Evolutionary conservation across 2,888 invertebrate species (phyloP), one percentile per base, ranked within the genome.

Genomic region (Axea sp.): DNA sequence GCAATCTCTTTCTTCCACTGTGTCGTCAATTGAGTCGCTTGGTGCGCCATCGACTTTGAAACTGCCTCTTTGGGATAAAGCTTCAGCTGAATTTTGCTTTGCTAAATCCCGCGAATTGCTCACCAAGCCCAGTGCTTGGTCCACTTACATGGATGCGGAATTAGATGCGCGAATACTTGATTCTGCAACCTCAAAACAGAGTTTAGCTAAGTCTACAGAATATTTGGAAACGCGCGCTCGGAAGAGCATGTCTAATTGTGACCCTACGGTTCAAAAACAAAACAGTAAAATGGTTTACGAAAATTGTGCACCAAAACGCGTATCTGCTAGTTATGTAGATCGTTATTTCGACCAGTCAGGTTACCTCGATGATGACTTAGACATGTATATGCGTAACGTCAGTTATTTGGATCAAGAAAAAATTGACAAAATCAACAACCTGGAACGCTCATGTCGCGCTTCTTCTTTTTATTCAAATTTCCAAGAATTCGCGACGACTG

Each of bases 1-100:
- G 73, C 86, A 88, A 73, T 88, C 88, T 2, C 79, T 88, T 9
- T 88, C 88, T 5, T 88, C 88, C 6, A 87, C 87, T 4, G 88
- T 88, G 15, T 88, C 88, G 30, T 88, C 88, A 41, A 86, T 89
- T 60, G 89, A 89, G 64, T 88, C 88, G 2, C 81, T 89, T n/a
- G 87, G 87, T 6, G 88, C 88, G 1, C 87, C 87, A 2, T 87
- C 88, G 4, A 88, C 89, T 0, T 74, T 88, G 35, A 87, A 91
- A 73, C 88, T 93, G 39, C 93, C 93, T 1, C 86, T 93, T 8
- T 93, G 93, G 90, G 93, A 93, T 84, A 92, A 92, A 83, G 92
- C 92, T n/a, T 92, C 92, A 6, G 92, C 92, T 0, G 93, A 93
- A 84, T 93, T 92, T 82, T 92, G 92, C 82, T 93, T 93, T 81